Conservation (phyloP, 2,113 vertebrate genomes). For the Steatornis caripensis region DNA sequence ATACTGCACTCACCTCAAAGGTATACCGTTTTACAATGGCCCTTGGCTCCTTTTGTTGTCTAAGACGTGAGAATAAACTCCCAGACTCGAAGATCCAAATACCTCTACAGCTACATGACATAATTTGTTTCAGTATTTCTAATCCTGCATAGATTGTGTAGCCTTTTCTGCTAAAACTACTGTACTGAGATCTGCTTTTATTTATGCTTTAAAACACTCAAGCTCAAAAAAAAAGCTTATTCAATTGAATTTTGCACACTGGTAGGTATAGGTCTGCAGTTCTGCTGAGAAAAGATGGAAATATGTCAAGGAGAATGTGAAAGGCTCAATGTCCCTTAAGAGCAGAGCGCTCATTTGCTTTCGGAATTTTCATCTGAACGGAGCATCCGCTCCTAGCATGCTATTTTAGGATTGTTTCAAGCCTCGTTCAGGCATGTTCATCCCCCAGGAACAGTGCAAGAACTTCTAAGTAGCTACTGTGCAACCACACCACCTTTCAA, state of each 20-base stretch:
- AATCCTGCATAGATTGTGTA: background rate
- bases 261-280: background rate
- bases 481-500: background rate
- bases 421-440: background rate
- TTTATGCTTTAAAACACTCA: background rate
- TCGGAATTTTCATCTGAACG: constrained; percentile 12
- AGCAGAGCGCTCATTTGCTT: background rate
- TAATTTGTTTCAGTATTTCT: background rate
- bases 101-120: background rate
- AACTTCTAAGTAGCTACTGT: background rate
- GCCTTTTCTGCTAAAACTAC: background rate
- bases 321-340: background rate
- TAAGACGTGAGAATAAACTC: background rate
- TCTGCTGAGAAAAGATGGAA: background rate
- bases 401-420: constrained; percentile 47
- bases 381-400: background rate
- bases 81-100: background rate
- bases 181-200: background rate
- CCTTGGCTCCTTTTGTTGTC: background rate
- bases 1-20: background rate
- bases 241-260: background rate
- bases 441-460: background rate
- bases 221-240: background rate
- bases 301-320: constrained; percentile 41
- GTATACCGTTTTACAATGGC: background rate